A percentile compares a stretch with the other conserved stretches of the same genome.
These are phyloP conservation scores for Oscheius sp. DNA, from an alignment of 1,140 invertebrate species.

Conservation along the genomic window DNA sequence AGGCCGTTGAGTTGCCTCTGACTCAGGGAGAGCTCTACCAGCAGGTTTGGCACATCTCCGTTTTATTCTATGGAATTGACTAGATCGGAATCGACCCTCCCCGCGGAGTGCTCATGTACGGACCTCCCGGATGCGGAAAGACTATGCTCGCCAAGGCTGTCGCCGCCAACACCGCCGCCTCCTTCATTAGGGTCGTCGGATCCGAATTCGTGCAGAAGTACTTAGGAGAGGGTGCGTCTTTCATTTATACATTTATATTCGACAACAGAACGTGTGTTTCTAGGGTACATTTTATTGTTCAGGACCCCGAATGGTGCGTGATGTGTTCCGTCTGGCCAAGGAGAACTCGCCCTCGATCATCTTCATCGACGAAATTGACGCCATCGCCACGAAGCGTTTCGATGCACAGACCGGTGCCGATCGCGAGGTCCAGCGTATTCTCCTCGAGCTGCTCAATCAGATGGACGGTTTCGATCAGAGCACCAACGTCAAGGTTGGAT, in stretches of 20 bases:
- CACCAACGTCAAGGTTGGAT: slow-evolving; percentile 88
- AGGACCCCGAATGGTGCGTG: slow-evolving; percentile 96
- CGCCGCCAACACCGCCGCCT: slow-evolving; percentile 68
- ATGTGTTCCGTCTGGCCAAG: slow-evolving; percentile 96
- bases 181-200: slow-evolving; percentile 96
- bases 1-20: slow-evolving; percentile 94
- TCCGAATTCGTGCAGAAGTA: slow-evolving; percentile 99
- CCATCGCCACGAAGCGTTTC: slow-evolving; percentile 55
- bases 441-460: slow-evolving; percentile 94
- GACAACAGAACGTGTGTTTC: too few species aligned
- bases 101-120: slow-evolving; percentile 94
- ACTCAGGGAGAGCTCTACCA: slow-evolving; percentile 99
- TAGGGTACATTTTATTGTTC: neutral
- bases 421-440: slow-evolving; percentile 88
- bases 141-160: slow-evolving; percentile 95
- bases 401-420: slow-evolving; percentile 73
- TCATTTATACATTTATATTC: too few species aligned
- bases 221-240: slow-evolving; percentile 74
- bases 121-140: slow-evolving; percentile 90
- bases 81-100: slow-evolving; percentile 73
- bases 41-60: slow-evolving; percentile 75
- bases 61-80: neutral
- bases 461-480: slow-evolving; percentile 99
- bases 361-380: slow-evolving; percentile 53
- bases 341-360: slow-evolving; percentile 99